Percentiles rank a stretch among this genome's conserved stretches.
Evolutionary conservation across 2,113 vertebrate species (phyloP).

Genomic region (Anarhynchus alexandrinus): DNA sequence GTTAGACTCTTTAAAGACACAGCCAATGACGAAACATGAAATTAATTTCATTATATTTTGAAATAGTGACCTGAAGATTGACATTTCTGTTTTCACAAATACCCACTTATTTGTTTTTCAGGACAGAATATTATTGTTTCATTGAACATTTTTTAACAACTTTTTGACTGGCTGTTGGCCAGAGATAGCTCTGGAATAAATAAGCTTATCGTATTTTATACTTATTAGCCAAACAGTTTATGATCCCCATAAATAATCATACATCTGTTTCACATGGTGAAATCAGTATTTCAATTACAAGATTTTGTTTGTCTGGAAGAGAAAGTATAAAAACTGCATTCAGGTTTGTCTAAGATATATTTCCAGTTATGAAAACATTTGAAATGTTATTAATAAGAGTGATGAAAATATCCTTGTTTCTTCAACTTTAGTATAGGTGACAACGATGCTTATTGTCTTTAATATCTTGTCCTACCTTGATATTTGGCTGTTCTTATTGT

Average conservation of each 20-base stretch:
- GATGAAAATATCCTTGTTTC: background rate
- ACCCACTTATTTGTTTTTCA: background rate
- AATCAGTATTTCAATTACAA: background rate
- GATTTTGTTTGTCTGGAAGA: background rate
- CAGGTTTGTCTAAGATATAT: background rate
- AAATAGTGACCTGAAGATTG: background rate
- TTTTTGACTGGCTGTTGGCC: background rate
- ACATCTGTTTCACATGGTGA: background rate
- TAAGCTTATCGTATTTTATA: background rate
- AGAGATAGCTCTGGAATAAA: background rate
- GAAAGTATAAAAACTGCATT: background rate
- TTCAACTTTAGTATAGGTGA: background rate
- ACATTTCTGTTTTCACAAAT: background rate
- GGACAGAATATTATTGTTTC: background rate
- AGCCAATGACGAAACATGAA: background rate
- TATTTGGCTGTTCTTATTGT: background rate
- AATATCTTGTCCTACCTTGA: background rate
- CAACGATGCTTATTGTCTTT: background rate
- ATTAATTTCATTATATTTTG: background rate
- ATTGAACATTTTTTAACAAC: background rate
- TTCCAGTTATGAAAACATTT: background rate
- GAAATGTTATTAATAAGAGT: background rate
- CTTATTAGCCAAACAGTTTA: background rate
- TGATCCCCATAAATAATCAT: background rate
- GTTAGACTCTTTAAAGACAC: background rate